Evolutionary conservation across 2,797 vertebrate species (phyloP).

Genomic region (Enteromius argenteus): DNA sequence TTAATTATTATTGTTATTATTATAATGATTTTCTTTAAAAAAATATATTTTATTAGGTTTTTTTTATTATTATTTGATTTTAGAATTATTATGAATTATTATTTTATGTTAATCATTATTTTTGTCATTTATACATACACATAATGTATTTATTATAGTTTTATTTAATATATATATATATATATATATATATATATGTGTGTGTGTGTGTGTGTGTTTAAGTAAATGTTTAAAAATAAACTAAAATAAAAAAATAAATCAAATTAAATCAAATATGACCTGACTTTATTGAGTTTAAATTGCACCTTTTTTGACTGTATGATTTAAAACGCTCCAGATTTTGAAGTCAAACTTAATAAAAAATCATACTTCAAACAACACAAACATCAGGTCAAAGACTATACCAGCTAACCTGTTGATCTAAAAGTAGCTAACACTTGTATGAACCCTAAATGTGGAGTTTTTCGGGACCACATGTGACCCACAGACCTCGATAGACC

Average conservation of each 20-base stretch:
- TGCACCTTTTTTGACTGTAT: background rate
- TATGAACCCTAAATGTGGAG: background rate
- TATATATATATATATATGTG: too few species aligned
- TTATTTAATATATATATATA: too few species aligned
- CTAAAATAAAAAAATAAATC: too few species aligned
- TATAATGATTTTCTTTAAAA: background rate
- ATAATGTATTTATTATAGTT: too few species aligned
- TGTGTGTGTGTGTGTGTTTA: too few species aligned
- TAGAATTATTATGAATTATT: too few species aligned
- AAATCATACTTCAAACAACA: background rate
- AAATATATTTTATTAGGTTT: too few species aligned
- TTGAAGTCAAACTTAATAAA: background rate
- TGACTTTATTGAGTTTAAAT: background rate
- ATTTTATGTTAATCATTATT: too few species aligned
- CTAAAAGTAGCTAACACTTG: slow-evolving; percentile 4
- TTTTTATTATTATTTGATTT: background rate
- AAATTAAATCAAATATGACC: too few species aligned
- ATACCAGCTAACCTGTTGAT: background rate
- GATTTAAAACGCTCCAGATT: background rate
- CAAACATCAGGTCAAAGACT: slow-evolving; percentile 1
- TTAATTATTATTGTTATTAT: background rate
- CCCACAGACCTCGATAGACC: background rate
- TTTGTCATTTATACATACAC: too few species aligned
- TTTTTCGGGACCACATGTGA: background rate
- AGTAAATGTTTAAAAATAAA: too few species aligned